These are phyloP conservation scores for Phalloptychus januarius DNA, from an alignment of 2,797 vertebrate genomes.

Conservation along the genomic window DNA sequence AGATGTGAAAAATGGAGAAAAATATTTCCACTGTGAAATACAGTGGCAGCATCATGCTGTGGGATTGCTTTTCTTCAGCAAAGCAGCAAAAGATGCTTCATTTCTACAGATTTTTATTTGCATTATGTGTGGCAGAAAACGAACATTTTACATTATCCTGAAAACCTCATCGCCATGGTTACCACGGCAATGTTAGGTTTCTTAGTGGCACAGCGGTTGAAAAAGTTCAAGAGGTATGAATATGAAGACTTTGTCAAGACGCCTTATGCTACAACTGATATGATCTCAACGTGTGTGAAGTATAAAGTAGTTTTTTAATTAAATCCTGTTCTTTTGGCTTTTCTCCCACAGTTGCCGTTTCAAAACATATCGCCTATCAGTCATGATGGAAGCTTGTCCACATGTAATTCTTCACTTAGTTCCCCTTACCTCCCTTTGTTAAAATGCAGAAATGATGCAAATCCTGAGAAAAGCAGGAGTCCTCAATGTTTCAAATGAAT, in stretches of 20 bases:
- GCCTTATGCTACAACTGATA: background rate
- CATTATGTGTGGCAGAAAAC: background rate
- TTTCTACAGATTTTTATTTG: background rate
- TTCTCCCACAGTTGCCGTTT: background rate
- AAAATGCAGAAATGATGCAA: constrained; percentile 13
- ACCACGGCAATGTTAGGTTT: background rate
- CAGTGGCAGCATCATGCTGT: background rate
- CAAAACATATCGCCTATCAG: background rate
- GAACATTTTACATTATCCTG: background rate
- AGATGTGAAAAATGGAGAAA: too few relatives aligned
- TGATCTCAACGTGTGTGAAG: background rate
- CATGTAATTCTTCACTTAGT: background rate
- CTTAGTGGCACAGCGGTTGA: background rate
- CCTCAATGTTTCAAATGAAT: background rate
- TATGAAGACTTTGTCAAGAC: background rate
- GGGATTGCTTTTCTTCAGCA: background rate
- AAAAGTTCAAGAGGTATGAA: background rate
- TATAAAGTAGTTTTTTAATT: background rate
- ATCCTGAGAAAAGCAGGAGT: constrained; percentile 6
- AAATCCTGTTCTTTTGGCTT: background rate
- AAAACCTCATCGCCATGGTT: background rate
- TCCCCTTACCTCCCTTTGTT: background rate
- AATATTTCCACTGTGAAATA: background rate
- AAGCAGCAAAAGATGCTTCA: background rate
- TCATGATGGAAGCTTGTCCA: background rate